Base-by-base conservation (phyloP, 1,140 invertebrate species). In the Lordiphosa clarofinis region DNA sequence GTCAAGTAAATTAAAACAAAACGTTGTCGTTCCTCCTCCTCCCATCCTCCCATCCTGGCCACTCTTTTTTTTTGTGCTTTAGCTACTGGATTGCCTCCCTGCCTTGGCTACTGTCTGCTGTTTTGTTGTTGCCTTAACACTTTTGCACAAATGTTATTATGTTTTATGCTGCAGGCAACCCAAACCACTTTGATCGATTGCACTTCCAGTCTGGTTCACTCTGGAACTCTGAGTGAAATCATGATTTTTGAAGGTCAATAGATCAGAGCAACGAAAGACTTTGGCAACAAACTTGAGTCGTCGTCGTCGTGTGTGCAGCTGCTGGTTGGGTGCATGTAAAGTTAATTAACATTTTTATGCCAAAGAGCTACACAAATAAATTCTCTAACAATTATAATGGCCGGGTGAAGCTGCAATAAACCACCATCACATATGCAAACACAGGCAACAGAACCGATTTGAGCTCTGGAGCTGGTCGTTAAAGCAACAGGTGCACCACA, bases 1-100 rank as follows among this genome's bases (percentile, higher is more conserved):
- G 56, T 73, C 66, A 65, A 79, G 75, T 79, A 79, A 79, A 79
- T 79, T 79, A 79, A 79, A 79, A 81, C 74, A 79, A 79, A 79
- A 81, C 75, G 74, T 79, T 79, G 74, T 79, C 74, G 59, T 79
- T 28, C 54, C 63, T 50, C 12, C 43, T 50, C 15, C 15, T 15
- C 15, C 35, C 15, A 3, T 43, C 38, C 61, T 42, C 31, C 43
- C 56, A 56, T 50, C 52, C 44, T 58, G 46, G 33, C 57, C 65
- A 19, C 59, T 48, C 44, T 54, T 63, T 36, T 13, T 55, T 33
- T 47, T 69, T 44, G 40, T 61, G 28, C 10, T 61, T 38, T 42
- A 60, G 55, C 24, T 46, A 36, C 42, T 55, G 33, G n/a, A 38
- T 47, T 59, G 56, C 56, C 69, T 59, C 66, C 43, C 55, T 64